A percentile compares a stretch with the other conserved stretches of the same genome.
phyloP scores from a whole-genome alignment of 1,140 invertebrate genomes.

The Pogonognathellus flavescens region DNA sequence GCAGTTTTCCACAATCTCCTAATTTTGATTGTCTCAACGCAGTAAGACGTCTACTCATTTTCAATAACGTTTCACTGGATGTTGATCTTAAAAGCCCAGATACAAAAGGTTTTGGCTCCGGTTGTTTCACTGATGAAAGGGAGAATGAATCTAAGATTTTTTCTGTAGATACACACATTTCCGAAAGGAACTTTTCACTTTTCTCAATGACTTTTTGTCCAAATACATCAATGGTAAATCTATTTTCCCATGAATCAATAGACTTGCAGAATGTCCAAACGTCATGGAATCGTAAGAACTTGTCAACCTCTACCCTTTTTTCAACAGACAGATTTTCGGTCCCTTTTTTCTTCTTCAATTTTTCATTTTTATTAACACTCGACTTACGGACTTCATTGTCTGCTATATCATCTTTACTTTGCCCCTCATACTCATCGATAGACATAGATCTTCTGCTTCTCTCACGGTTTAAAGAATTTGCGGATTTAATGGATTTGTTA shows the following conservation, averaged over 20 bases:
- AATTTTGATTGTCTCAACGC: not conserved
- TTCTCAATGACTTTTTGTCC: slow-evolving; percentile 54
- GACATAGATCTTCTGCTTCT: not conserved
- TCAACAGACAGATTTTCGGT: not conserved
- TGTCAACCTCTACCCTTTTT: not conserved
- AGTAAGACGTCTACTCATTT: not conserved
- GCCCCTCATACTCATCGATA: not conserved
- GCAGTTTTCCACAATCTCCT: slow-evolving; percentile 8
- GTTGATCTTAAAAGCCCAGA: slow-evolving; percentile 40
- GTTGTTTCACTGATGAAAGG: no score
- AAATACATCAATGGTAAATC: slow-evolving; percentile 54
- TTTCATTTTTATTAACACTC: not conserved
- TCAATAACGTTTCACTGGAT: slow-evolving; percentile 53
- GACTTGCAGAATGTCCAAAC: slow-evolving; percentile 50
- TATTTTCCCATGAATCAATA: slow-evolving; percentile 58
- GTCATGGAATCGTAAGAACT: slow-evolving; percentile 57
- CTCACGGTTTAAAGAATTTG: no score
- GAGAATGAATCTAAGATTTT: slow-evolving; percentile 28
- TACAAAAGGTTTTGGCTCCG: not conserved
- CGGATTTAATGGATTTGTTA: no score
- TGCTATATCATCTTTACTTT: not conserved
- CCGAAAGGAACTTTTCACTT: not conserved
- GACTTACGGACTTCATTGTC: not conserved
- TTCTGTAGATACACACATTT: slow-evolving; percentile 22
- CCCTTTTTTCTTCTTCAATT: not conserved